These are phyloP conservation scores for Rhabdornis inornatus DNA, from an alignment of 2,113 vertebrate species.

Conservation along the genomic window DNA sequence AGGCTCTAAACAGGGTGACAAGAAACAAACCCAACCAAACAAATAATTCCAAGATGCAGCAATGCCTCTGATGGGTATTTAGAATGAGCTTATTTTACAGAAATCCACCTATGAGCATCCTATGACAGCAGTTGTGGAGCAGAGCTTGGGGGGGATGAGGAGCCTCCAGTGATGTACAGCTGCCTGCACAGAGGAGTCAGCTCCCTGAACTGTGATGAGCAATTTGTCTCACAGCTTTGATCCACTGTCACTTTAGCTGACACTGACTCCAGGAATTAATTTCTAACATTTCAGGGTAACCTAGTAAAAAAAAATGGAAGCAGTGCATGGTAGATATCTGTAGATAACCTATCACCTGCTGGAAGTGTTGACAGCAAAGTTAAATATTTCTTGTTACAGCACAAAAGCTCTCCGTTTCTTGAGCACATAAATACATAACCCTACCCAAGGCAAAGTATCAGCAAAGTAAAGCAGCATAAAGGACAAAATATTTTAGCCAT, in stretches of 20 bases:
- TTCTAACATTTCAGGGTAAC: slow-evolving; percentile 45
- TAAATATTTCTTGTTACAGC: background rate
- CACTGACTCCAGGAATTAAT: slow-evolving; percentile 62
- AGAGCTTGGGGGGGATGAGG: background rate
- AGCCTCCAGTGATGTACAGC: background rate
- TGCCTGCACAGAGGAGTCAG: slow-evolving; percentile 38
- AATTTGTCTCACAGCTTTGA: slow-evolving; percentile 70
- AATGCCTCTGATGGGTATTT: background rate
- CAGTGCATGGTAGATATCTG: background rate
- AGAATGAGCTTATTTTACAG: background rate
- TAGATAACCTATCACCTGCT: background rate
- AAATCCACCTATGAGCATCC: background rate
- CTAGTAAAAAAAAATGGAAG: background rate
- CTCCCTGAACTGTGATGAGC: slow-evolving; percentile 67
- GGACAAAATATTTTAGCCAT: background rate
- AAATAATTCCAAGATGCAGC: background rate
- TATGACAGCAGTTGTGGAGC: background rate
- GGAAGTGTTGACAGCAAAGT: background rate
- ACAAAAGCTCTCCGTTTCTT: background rate
- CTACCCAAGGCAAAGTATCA: background rate
- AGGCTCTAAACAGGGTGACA: background rate
- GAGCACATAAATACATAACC: background rate
- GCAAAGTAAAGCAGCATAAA: background rate
- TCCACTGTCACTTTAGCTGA: slow-evolving; percentile 59
- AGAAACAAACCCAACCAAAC: slow-evolving; percentile 23